phyloP scores from a whole-genome alignment of 2,797 vertebrate genomes.

The Paedocypris micromegethes region DNA sequence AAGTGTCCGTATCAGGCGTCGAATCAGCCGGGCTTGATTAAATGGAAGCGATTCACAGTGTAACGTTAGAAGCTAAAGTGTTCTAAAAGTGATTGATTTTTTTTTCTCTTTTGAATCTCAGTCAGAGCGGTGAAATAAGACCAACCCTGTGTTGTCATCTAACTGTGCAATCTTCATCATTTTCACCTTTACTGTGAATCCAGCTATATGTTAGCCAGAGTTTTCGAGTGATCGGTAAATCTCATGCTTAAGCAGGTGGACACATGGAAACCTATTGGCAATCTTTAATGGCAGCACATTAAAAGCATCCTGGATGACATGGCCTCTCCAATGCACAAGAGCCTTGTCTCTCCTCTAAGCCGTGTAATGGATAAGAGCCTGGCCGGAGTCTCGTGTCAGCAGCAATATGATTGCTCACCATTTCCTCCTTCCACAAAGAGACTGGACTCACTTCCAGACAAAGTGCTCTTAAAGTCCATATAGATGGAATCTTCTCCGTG shows the following conservation, averaged over 20 bases:
- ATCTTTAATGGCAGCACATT: slow-evolving; percentile 36
- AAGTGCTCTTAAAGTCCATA: slow-evolving; percentile 26
- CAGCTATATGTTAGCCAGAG: slow-evolving; percentile 4
- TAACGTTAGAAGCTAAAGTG: slow-evolving; percentile 37
- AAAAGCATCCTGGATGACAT: slow-evolving; percentile 34
- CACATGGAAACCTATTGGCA: slow-evolving; percentile 37
- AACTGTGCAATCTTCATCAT: slow-evolving; percentile 8
- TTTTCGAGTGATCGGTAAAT: slow-evolving; percentile 5
- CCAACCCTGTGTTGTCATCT: slow-evolving; percentile 8
- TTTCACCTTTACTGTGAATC: not conserved
- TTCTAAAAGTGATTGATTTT: slow-evolving; percentile 31
- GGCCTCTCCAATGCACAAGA: slow-evolving; percentile 25
- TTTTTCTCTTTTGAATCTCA: slow-evolving; percentile 17
- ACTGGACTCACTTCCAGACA: slow-evolving; percentile 12
- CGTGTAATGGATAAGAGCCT: slow-evolving; percentile 32
- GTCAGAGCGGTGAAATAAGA: slow-evolving; percentile 8
- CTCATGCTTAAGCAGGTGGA: slow-evolving; percentile 41
- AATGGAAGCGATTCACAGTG: slow-evolving; percentile 28
- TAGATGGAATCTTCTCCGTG: not conserved
- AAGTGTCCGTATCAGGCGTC: slow-evolving; percentile 21
- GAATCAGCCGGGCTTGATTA: slow-evolving; percentile 22
- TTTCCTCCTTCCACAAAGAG: slow-evolving; percentile 21
- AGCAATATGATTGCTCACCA: slow-evolving; percentile 22
- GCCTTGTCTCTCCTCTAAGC: slow-evolving; percentile 24
- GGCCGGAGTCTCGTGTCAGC: slow-evolving; percentile 31